Evolutionary conservation across 2,888 invertebrate genomes (phyloP), one percentile per base, ranked within the genome.

Genomic region (Erannis defoliaria): DNA sequence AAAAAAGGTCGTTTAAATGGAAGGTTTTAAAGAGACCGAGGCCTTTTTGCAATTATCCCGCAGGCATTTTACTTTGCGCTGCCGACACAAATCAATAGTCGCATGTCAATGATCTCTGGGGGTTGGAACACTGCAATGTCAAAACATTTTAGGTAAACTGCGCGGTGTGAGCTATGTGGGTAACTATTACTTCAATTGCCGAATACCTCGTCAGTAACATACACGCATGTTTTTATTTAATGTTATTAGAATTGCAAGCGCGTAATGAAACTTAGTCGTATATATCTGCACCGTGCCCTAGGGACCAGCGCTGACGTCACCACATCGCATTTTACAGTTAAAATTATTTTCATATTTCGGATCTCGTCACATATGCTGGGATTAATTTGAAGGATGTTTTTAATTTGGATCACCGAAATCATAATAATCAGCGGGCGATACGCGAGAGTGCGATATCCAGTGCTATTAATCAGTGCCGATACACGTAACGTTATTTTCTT

Each of bases 391-490:
- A 45, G 64, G 54, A 63, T 43, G 66, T 68, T 66, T 67, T 59
- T 64, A 68, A 63, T 65, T 58, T 64, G 45, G 48, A 66, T 66
- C 62, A 54, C 62, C 45, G 62, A 65, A 64, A 54, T 64, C 66
- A 54, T 56, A 54, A 66, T 64, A 65, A 67, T 73, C 62, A 63
- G 64, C 64, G 58, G 61, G 63, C 59, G 67, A 63, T 65, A 67
- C 65, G 69, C 56, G 71, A 72, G 73, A 73, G 59, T 61, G 58
- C 55, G 66, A 66, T 75, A 76, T 76, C 69, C 76, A 74, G 67
- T 74, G 75, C 76, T 76, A 82, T 81, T 78, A 79, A 78, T 76
- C 74, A 76, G 74, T 71, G 72, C 68, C 68, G 26, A 55, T 31
- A 38, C 45, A 55, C 18, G 31, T 26, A 18, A 57, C 37, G 19